Base-by-base conservation (phyloP, 37 sponge, comb jelly and placozoan species). In the Ephydatia muelleri region DNA sequence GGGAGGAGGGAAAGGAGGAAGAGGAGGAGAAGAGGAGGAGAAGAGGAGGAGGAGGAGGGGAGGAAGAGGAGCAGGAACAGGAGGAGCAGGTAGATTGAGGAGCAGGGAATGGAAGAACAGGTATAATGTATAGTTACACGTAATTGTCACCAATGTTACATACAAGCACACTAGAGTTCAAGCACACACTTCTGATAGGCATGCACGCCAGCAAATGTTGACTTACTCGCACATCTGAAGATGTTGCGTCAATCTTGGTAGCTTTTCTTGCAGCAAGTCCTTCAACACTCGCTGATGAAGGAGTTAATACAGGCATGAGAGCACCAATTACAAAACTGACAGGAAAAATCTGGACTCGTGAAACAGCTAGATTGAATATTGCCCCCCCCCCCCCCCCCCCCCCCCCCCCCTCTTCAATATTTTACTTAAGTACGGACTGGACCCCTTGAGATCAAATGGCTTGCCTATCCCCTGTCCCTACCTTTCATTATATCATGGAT, bases 181-280 rank as follows among this genome's bases (percentile, higher is more conserved):
- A n/a, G n/a, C n/a, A n/a, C n/a, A 75, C 11, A 36, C 38, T 38
- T 8, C 76, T 43, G 16, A 8, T 43, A 38, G 40, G 13, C 35
- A 34, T 22, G 9, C 13, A 8, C 13, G 76, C 36, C 76, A 29
- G 25, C 12, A 6, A 34, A 9, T 13, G 38, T 78, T 47, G 38
- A 80, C 91, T 75, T 75, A 95, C 95, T 91, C 90, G 91, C 88
- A 85, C 0, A 43, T 39, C 13, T 89, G 70, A 34, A 98, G 47
- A 82, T 95, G 96, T 2, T 83, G 35, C 31, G 75, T 83, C 38
- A 98, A 83, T 23, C 87, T 83, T n/a, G 92, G 89, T 11, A 74
- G 75, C 69, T 94, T 95, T 36, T 90, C 91, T 1, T 74, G 21
- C 64, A 98, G 73, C 32, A 95, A 48, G 38, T 92, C 94, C n/a